Conservation (phyloP, 2,797 vertebrate genomes). For the Pempheris klunzingeri region DNA sequence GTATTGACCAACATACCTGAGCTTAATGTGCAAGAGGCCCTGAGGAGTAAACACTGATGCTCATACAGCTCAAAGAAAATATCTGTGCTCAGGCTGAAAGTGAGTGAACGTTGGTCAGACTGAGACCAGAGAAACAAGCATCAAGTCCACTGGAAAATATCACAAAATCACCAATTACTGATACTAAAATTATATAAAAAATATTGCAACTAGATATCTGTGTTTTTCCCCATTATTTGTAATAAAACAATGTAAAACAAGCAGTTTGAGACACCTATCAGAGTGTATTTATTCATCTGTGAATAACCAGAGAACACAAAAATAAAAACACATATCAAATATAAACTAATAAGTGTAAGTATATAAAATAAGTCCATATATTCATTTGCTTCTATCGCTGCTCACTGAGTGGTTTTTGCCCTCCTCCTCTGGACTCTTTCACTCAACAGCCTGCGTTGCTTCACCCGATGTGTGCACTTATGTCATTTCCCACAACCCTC, state of each 20-base stretch:
- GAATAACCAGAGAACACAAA: not conserved
- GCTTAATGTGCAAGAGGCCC: constrained; percentile 8
- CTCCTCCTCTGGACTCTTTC: not conserved
- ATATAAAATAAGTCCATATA: no score
- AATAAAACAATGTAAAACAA: not conserved
- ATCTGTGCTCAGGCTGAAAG: not conserved
- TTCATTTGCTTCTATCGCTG: not conserved
- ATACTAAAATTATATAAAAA: no score
- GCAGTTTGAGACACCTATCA: not conserved
- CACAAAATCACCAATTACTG: constrained; percentile 13
- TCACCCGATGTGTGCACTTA: constrained; percentile 14
- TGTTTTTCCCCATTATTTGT: not conserved
- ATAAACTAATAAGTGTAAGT: no score
- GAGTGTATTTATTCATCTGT: not conserved
- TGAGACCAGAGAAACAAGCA: not conserved
- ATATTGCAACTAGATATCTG: not conserved
- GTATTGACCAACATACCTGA: constrained; percentile 36
- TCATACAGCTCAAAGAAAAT: not conserved
- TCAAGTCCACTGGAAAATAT: not conserved
- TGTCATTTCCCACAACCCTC: not conserved
- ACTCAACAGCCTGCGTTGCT: not conserved
- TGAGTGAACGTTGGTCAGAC: not conserved
- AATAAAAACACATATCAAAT: not conserved
- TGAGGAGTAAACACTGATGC: not conserved
- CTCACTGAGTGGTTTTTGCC: not conserved